These are phyloP conservation scores for Elgaria multicarinata DNA, from an alignment of 2,113 vertebrate genomes.

Conservation along the genomic window DNA sequence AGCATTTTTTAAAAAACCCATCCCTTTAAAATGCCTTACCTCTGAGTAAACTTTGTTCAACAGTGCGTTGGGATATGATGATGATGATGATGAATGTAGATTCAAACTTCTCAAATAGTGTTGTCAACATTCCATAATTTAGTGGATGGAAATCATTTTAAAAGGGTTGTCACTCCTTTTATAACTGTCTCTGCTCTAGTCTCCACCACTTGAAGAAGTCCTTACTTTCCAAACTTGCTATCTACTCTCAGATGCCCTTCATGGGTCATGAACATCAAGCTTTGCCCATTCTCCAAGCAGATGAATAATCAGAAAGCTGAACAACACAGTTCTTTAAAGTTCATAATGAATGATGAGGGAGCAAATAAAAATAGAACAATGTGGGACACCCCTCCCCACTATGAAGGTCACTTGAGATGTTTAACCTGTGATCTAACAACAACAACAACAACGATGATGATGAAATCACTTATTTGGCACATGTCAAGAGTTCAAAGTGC, in stretches of 20 bases:
- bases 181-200: background rate
- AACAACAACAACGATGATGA: too few species aligned
- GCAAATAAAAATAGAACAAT: background rate
- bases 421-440: background rate
- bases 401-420: background rate
- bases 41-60: constrained; percentile 4
- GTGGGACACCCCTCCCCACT: background rate
- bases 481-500: background rate
- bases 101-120: background rate
- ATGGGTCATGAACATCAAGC: background rate
- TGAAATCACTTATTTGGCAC: too few species aligned
- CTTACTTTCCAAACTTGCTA: background rate
- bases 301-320: background rate
- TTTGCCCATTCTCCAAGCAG: background rate
- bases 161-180: background rate
- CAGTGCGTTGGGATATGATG: background rate
- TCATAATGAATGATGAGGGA: background rate
- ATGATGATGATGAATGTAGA: background rate
- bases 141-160: background rate
- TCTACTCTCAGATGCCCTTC: background rate
- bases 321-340: background rate
- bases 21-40: constrained; percentile 23
- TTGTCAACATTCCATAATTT: background rate
- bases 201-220: background rate
- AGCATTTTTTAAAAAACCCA: background rate